These are phyloP conservation scores for Vultur gryphus DNA, from an alignment of 2,797 vertebrate genomes.

Conservation along the genomic window DNA sequence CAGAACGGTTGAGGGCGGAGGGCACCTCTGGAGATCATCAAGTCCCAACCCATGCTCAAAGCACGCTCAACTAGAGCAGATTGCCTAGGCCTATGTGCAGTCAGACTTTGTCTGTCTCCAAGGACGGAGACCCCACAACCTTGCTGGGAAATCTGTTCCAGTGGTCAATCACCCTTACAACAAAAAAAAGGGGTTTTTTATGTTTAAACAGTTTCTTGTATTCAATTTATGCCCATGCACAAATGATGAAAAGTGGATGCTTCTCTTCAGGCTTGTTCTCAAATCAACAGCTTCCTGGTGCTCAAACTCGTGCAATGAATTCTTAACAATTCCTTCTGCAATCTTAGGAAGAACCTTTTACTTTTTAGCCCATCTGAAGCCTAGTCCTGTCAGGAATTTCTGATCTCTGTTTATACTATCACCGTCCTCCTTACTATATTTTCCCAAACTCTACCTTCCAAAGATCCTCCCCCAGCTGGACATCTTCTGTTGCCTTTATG, in stretches of 20 bases:
- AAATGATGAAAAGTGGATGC: background rate
- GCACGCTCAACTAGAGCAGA: background rate
- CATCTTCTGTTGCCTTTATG: background rate
- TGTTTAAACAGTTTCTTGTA: background rate
- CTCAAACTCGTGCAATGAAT: background rate
- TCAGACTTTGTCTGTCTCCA: background rate
- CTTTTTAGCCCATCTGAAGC: background rate
- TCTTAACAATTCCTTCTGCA: background rate
- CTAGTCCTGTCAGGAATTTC: background rate
- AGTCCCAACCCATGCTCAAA: background rate
- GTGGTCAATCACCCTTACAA: background rate
- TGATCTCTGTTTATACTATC: background rate
- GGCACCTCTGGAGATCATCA: background rate
- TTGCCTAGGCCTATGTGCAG: background rate
- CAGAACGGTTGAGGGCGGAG: background rate
- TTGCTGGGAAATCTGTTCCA: background rate
- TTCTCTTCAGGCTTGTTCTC: background rate
- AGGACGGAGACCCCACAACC: background rate
- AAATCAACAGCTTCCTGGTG: background rate
- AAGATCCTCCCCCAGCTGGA: fast-evolving
- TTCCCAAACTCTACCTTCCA: background rate
- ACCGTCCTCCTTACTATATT: background rate
- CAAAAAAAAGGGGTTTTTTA: no score
- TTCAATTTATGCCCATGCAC: background rate
- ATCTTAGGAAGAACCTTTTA: background rate